phyloP scores from a whole-genome alignment of 2,113 vertebrate genomes.

The Odocoileus virginianus region DNA sequence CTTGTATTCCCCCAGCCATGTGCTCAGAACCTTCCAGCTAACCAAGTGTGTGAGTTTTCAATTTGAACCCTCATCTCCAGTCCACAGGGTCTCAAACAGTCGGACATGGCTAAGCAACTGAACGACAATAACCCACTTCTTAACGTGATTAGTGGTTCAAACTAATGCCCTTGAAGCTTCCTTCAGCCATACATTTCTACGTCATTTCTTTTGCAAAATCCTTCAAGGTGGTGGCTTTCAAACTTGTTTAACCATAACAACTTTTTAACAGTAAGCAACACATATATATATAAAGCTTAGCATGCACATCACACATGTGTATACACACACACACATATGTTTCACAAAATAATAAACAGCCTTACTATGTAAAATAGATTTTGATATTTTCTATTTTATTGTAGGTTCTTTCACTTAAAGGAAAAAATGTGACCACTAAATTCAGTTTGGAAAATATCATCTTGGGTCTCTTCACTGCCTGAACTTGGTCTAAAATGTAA shows the following conservation, averaged over 20 bases:
- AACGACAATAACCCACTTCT: not conserved
- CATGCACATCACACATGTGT: not conserved
- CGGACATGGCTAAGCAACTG: not conserved
- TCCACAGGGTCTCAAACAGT: not conserved
- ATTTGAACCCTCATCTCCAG: not conserved
- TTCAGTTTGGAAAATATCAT: not conserved
- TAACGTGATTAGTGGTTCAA: not conserved
- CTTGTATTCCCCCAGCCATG: not conserved
- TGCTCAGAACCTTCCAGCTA: not conserved
- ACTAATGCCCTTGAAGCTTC: not conserved
- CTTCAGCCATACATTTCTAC: not conserved
- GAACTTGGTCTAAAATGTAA: conserved; percentile 18
- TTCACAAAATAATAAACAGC: conserved; percentile 11
- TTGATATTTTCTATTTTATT: conserved; percentile 12
- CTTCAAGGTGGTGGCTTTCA: not conserved
- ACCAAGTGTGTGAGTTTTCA: not conserved
- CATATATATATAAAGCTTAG: not conserved
- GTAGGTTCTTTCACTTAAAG: not conserved
- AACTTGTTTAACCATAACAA: not conserved
- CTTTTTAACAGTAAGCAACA: not conserved
- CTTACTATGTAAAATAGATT: not conserved
- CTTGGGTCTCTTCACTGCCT: not conserved
- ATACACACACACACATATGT: not conserved
- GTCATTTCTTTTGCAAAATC: not conserved
- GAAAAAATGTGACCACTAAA: not conserved